Evolutionary conservation across 2,113 vertebrate species (phyloP).

Genomic region (Ophthalmotilapia sp.): DNA sequence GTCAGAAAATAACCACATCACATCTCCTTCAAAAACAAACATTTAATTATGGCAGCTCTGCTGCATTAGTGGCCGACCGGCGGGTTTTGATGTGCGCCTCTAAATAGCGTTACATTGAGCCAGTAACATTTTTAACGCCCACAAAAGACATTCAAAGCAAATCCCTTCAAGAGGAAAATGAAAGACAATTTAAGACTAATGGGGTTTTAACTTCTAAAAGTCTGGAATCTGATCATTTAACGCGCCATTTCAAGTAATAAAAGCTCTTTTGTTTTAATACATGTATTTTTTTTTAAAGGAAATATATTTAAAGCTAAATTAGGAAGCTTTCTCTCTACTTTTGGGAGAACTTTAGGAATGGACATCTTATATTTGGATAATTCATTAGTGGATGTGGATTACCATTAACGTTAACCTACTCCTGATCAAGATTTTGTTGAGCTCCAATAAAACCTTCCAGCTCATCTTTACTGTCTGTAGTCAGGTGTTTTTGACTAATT

Average conservation of each 20-base stretch:
- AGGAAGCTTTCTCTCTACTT: background rate
- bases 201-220: conserved; percentile 11
- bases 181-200: conserved; percentile 44
- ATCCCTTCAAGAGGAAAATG: conserved; percentile 22
- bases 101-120: conserved; percentile 29
- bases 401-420: background rate
- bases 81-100: conserved; percentile 40
- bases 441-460: background rate
- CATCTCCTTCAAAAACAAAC: conserved; percentile 49
- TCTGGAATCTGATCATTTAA: conserved; percentile 37
- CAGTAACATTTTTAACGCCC: conserved; percentile 26
- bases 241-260: conserved; percentile 10
- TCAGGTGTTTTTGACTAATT: background rate
- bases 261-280: conserved; percentile 2
- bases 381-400: background rate
- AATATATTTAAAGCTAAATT: background rate
- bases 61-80: conserved; percentile 7
- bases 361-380: background rate
- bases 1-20: conserved; percentile 55
- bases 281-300: fast-evolving
- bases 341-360: background rate
- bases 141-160: conserved; percentile 38
- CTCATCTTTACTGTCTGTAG: background rate
- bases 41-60: conserved; percentile 44
- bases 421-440: background rate